phyloP scores from a whole-genome alignment of 1,140 invertebrate species.

The Akabosia matsudoensis region DNA sequence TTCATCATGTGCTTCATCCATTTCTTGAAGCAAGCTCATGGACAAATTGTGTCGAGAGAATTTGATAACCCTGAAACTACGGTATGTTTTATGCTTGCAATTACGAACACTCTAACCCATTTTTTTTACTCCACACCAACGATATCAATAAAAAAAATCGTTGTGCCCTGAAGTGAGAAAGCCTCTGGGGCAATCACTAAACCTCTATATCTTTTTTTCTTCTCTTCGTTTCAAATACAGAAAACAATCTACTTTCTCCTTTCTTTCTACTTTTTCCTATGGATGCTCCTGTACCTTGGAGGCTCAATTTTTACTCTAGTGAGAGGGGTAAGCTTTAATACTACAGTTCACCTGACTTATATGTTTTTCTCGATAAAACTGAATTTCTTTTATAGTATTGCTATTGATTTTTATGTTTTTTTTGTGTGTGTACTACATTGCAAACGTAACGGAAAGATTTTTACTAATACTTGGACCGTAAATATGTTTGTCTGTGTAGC shows the following conservation, averaged over 20 bases:
- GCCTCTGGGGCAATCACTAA: not conserved
- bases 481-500: not conserved
- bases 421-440: too few species aligned
- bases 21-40: slow-evolving; percentile 11
- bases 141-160: not conserved
- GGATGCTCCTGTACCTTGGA: slow-evolving; percentile 18
- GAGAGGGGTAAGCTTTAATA: not conserved
- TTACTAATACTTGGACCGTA: too few species aligned
- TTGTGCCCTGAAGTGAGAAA: not conserved
- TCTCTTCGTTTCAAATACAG: not conserved
- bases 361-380: too few species aligned
- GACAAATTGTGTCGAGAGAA: slow-evolving; percentile 6
- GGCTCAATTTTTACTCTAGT: slow-evolving; percentile 21
- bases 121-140: too few species aligned
- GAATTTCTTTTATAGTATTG: too few species aligned
- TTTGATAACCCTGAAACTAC: slow-evolving; percentile 3
- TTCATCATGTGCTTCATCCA: slow-evolving; percentile 26
- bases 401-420: too few species aligned
- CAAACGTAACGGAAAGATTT: too few species aligned
- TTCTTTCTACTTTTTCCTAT: slow-evolving; percentile 25
- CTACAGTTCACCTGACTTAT: not conserved
- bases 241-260: slow-evolving; percentile 27
- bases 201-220: too few species aligned
- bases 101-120: too few species aligned
- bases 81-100: not conserved